Evolutionary conservation across 2,113 vertebrate genomes (phyloP).

Genomic region (Microtus ochrogaster): DNA sequence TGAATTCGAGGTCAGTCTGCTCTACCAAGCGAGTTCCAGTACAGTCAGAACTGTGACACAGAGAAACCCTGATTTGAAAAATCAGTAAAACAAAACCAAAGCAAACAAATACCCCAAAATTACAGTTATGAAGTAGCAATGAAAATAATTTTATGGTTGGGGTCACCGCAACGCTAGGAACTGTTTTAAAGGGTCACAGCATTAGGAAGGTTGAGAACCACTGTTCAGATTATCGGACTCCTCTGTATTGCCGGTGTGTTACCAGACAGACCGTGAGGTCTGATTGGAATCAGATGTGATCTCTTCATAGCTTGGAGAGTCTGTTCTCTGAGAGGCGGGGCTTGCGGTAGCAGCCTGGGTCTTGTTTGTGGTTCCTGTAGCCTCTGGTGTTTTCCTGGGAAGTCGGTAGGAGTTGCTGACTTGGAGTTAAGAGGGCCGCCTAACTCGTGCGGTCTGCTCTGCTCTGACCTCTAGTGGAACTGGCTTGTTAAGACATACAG

Average conservation of each 20-base stretch:
- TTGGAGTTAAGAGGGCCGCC: neutral
- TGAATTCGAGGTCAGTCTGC: too few species aligned
- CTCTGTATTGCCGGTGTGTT: neutral
- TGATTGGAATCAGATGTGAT: neutral
- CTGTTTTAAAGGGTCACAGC: neutral
- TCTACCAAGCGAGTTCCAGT: too few species aligned
- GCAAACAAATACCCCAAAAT: neutral
- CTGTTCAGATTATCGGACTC: neutral
- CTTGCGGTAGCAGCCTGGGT: neutral
- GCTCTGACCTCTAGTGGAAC: conserved; percentile 87
- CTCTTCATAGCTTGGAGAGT: neutral
- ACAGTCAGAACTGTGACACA: too few species aligned
- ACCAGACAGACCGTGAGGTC: neutral
- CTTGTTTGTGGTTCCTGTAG: neutral
- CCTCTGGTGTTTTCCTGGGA: neutral
- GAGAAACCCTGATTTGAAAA: too few species aligned
- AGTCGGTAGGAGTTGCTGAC: neutral
- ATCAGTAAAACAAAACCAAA: too few species aligned
- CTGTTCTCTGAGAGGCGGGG: neutral
- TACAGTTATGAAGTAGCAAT: neutral
- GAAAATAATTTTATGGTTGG: neutral
- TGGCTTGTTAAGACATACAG: conserved; percentile 66
- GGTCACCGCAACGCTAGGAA: neutral
- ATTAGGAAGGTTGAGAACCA: neutral
- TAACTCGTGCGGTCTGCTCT: conserved; percentile 1